Evolutionary conservation across 2,797 vertebrate species (phyloP), one percentile per base, ranked within the genome.

Genomic region (Myotis daubentonii): DNA sequence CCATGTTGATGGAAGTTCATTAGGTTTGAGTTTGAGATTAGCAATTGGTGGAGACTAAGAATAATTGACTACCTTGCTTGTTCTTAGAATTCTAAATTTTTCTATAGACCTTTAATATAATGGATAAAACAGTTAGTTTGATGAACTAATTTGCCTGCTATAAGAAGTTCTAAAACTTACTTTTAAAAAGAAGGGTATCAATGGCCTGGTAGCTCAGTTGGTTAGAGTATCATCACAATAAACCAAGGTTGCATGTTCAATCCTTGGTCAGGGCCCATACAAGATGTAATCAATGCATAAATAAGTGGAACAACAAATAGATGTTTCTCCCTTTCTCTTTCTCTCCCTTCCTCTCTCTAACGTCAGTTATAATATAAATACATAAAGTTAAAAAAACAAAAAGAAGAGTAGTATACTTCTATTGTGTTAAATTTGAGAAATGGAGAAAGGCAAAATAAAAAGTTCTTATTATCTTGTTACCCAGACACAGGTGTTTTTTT

Each of bases 401-500:
- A 66, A 17, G 62, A 74, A 81, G 4, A 16, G 19, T 30, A 33
- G 85, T 70, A 38, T 20, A 41, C 60, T 74, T 74, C 41, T 25
- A 55, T 89, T 36, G 47, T 17, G 12, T 79, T 79, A 49, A 70
- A 51, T 72, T 44, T 65, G 19, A 82, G 25, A 66, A 70, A 51
- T 28, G 11, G n/a, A 95, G 25, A 87, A 91, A 90, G 2, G 62
- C 8, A 94, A 91, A 89, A 91, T 80, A 16, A 87, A 95, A 92
- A 60, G 9, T n/a, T 81, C 71, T 53, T 51, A 44, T 80, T 16
- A 33, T 84, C 36, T 87, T 90, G n/a, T 36, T 60, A 72, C 30
- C 10, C 1, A 41, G 51, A 15, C 51, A 19, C 30, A 36, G 1
- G 1, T 1, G 33, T 22, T 75, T 10, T 53, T 75, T 82, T 71